phyloP scores from a whole-genome alignment of 2,888 invertebrate genomes.

The Piscicola geometra region DNA sequence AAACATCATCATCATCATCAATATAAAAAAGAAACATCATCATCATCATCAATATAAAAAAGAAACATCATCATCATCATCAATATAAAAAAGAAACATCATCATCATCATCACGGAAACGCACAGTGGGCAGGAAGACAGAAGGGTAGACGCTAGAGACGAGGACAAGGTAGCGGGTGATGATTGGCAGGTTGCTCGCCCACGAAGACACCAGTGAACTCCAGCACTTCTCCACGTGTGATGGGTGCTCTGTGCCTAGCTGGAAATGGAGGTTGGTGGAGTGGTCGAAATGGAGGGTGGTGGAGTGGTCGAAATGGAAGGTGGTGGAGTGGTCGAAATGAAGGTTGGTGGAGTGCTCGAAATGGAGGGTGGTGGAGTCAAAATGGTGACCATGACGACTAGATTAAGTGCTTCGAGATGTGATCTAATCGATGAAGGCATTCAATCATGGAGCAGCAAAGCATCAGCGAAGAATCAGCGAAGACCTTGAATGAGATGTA shows the following conservation, averaged over 20 bases:
- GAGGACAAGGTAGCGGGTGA: slow-evolving; percentile 89
- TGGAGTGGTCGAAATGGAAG: neutral
- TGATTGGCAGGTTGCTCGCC: slow-evolving; percentile 93
- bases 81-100: slow-evolving; percentile 10
- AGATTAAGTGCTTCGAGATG: no score
- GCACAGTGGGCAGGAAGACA: slow-evolving; percentile 81
- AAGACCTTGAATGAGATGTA: slow-evolving; percentile 76
- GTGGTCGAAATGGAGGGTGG: no score
- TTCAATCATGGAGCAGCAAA: neutral
- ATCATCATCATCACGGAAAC: no score
- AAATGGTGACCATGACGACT: no score
- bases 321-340: neutral
- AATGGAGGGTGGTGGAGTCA: no score
- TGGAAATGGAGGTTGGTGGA: no score
- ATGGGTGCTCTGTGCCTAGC: slow-evolving; percentile 91
- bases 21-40: no score
- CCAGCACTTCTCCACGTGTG: slow-evolving; percentile 94
- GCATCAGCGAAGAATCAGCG: neutral
- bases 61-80: no score
- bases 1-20: no score
- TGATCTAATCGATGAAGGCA: no score
- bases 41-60: no score
- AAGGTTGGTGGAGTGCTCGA: no score
- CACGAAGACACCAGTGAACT: slow-evolving; percentile 85
- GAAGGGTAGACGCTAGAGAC: slow-evolving; percentile 95